Conservation (phyloP, 1,140 invertebrate species). For the Trichonephila clavata region DNA sequence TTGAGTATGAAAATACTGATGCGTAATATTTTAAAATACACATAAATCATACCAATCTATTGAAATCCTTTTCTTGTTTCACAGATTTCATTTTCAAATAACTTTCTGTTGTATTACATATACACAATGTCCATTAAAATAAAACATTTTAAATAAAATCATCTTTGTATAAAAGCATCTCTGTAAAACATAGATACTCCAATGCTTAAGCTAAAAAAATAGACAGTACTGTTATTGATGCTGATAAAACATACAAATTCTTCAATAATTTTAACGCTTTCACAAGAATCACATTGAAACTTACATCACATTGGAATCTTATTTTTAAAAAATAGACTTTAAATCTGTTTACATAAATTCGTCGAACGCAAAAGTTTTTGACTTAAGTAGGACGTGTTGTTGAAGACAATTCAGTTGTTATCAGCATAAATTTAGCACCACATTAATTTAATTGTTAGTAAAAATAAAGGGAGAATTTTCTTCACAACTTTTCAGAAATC, state of each 20-base stretch:
- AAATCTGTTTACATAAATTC: not conserved
- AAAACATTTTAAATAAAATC: slow-evolving; percentile 15
- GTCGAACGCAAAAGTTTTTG: not conserved
- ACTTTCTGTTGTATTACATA: not conserved
- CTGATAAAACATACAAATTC: slow-evolving; percentile 24
- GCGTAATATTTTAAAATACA: not conserved
- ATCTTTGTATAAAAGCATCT: not conserved
- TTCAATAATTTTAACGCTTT: slow-evolving; percentile 27
- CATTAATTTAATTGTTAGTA: slow-evolving; percentile 22
- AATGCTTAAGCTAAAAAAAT: slow-evolving; percentile 33
- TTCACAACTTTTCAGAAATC: slow-evolving; percentile 43
- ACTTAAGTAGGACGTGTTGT: slow-evolving; percentile 18
- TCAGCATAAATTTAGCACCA: slow-evolving; percentile 63
- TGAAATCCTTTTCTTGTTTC: not conserved
- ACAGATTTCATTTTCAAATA: not conserved
- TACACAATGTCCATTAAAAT: not conserved
- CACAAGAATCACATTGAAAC: slow-evolving; percentile 15
- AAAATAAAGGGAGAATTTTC: slow-evolving; percentile 19
- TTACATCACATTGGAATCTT: slow-evolving; percentile 31
- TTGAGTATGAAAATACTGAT: not conserved
- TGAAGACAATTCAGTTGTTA: slow-evolving; percentile 37
- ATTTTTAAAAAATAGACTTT: slow-evolving; percentile 2
- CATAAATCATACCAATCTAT: not conserved
- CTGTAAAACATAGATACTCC: not conserved
- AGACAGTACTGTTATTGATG: slow-evolving; percentile 38